These are phyloP conservation scores for Leptinotarsa rubiginosa DNA, from an alignment of 2,888 invertebrate species.

Conservation along the genomic window DNA sequence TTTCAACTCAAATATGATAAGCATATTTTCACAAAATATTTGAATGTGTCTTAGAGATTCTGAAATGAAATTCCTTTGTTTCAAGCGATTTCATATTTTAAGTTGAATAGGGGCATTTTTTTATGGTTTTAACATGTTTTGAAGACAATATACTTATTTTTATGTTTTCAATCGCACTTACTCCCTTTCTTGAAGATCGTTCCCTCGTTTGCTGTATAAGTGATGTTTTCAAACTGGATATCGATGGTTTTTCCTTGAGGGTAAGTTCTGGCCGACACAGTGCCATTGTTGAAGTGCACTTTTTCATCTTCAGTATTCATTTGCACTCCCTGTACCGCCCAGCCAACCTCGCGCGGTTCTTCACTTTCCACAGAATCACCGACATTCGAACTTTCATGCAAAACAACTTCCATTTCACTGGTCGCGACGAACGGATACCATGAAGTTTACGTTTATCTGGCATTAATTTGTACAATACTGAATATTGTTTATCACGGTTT, in stretches of 20 bases:
- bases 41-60: not conserved
- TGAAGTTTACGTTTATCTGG: conserved; percentile 2
- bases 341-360: not conserved
- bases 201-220: conserved; percentile 79
- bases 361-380: not conserved
- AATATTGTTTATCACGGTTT: conserved; percentile 49
- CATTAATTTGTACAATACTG: conserved; percentile 28
- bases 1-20: too few species aligned
- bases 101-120: too few species aligned
- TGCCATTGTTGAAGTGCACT: conserved; percentile 2
- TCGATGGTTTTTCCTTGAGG: conserved; percentile 67
- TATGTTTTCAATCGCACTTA: conserved; percentile 28
- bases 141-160: not conserved
- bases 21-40: not conserved
- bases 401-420: conserved; percentile 35
- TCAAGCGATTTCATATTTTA: too few species aligned
- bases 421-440: not conserved
- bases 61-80: not conserved
- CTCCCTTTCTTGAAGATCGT: conserved; percentile 57
- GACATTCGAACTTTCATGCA: conserved; percentile 33
- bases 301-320: conserved; percentile 30
- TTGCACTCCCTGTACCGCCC: conserved; percentile 7
- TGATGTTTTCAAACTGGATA: conserved; percentile 80
- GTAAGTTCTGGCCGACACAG: not conserved
- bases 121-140: not conserved